Percentiles rank a stretch among this genome's conserved stretches.
Conservation (phyloP, 2,888 invertebrate genomes). For the Heliconius aoede region DNA sequence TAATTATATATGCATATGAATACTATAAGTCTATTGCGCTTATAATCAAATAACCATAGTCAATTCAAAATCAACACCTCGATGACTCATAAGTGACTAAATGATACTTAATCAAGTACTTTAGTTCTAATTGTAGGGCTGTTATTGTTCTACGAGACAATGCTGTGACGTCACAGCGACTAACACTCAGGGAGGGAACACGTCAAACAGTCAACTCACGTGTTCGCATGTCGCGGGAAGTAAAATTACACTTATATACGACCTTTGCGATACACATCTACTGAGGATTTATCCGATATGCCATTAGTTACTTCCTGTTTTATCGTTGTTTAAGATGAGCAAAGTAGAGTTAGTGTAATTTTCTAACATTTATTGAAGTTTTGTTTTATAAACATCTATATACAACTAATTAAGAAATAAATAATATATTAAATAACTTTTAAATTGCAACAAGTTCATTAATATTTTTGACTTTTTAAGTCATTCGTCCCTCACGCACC, state of each 20-base stretch:
- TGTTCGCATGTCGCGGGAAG: slow-evolving; percentile 7
- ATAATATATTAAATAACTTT: no score
- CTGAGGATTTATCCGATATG: not conserved
- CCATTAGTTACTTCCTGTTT: not conserved
- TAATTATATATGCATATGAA: not conserved
- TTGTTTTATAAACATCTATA: no score
- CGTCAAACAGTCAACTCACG: slow-evolving; percentile 12
- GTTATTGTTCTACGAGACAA: slow-evolving; percentile 42
- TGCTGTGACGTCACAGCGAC: slow-evolving; percentile 37
- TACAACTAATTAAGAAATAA: no score
- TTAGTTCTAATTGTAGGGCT: slow-evolving; percentile 28
- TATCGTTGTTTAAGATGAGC: no score
- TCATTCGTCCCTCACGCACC: no score
- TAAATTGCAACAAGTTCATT: no score
- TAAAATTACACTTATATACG: not conserved
- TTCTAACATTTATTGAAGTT: no score
- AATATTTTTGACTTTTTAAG: no score
- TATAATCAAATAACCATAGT: not conserved
- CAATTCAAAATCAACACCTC: not conserved
- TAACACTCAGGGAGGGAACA: not conserved
- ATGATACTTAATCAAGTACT: not conserved
- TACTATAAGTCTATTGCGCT: not conserved
- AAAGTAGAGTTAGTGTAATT: no score
- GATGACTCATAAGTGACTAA: slow-evolving; percentile 38
- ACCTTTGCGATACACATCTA: slow-evolving; percentile 17